Conservation (phyloP, 2,113 vertebrate species). For the Carassius carassius region DNA sequence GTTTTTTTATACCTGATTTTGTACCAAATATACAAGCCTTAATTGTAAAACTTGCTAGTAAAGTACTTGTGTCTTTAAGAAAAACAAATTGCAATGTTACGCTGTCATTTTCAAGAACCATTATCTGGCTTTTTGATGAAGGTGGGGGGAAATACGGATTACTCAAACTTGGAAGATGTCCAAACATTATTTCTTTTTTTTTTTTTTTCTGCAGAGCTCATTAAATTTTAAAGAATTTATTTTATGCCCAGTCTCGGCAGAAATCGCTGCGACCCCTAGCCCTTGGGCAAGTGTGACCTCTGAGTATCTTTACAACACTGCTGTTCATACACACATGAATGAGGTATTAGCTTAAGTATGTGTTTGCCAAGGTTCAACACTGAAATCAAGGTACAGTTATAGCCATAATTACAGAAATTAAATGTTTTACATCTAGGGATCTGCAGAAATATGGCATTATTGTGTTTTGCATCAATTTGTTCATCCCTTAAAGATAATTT, state of each 20-base stretch:
- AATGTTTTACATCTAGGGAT: background rate
- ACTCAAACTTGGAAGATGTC: constrained; percentile 21
- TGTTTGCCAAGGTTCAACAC: background rate
- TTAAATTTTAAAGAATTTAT: constrained; percentile 43
- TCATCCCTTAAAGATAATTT: background rate
- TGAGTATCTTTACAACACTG: background rate
- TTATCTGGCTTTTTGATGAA: background rate
- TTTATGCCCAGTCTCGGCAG: constrained; percentile 7
- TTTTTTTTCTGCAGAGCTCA: constrained; percentile 31
- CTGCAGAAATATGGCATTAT: background rate
- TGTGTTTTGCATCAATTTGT: background rate
- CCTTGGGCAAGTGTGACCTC: constrained; percentile 1
- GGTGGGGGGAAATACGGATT: constrained; percentile 17
- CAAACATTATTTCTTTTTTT: background rate
- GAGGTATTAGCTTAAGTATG: constrained; percentile 2
- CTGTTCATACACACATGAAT: constrained; percentile 12
- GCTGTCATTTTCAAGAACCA: background rate
- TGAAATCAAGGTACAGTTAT: constrained; percentile 2
- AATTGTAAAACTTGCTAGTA: background rate
- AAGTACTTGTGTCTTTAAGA: too few relatives aligned
- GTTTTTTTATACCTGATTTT: too few relatives aligned
- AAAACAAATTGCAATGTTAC: background rate
- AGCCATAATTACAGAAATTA: constrained; percentile 20
- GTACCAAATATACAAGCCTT: background rate
- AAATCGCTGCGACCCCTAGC: background rate